Evolutionary conservation across 2,888 invertebrate species (phyloP), one percentile per base, ranked within the genome.

Genomic region (Polymixis flavicincta): DNA sequence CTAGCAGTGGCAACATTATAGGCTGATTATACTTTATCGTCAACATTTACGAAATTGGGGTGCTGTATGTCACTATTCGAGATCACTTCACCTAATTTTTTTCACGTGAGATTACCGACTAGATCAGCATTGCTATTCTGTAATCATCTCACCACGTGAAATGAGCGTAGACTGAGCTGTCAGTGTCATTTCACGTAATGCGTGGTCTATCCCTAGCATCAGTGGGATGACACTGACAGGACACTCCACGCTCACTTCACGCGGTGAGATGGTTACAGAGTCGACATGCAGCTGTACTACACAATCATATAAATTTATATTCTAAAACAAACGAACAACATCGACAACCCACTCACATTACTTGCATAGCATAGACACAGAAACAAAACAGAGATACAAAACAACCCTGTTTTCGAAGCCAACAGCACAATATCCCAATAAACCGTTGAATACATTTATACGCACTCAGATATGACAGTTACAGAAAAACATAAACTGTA

Each of bases 401-500:
- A 64, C 67, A 54, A 6, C 22, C 32, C 32, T 82, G 48, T 77
- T 76, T 57, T 68, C 54, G 28, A 55, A 76, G 48, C 50, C 66
- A 55, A 57, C 45, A 17, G 5, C 50, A 55, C 64, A 64, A 77
- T 71, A 71, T n/a, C 52, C 52, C 42, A 65, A 77, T 78, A 83
- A 83, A 54, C 45, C 57, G 14, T 52, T 50, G 42, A 50, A 78
- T 55, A 79, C 42, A 71, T 64, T 60, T 55, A 82, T 68, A 69
- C 57, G 17, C 32, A 28, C 32, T 59, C 61, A 45, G 25, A 76
- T 76, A 82, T 76, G 76, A 76, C 69, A 81, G 71, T 81, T 37
- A 52, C 66, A 71, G 81, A 81, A 82, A 83, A 77, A 85, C 76
- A 85, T 71, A 81, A 84, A 85, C 17, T 81, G 76, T 76, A 85